Conservation (phyloP, 2,113 vertebrate species). For the Rhea americana region DNA sequence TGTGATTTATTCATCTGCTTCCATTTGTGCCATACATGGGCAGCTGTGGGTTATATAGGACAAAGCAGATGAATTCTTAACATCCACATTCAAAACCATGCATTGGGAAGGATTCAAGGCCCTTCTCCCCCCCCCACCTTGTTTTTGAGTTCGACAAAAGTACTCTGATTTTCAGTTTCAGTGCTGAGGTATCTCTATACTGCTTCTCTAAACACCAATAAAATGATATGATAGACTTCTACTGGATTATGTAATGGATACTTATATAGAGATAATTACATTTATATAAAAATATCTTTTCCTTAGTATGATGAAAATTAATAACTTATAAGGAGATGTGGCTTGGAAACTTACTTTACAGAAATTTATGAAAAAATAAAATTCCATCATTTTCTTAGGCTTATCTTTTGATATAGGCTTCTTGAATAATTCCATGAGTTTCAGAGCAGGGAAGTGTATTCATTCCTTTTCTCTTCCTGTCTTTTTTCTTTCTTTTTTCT, state of each 20-base stretch:
- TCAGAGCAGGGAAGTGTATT: not conserved
- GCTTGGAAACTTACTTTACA: slow-evolving; percentile 60
- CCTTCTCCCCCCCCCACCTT: not conserved
- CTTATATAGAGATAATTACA: not conserved
- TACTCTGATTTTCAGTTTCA: not conserved
- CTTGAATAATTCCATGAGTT: not conserved
- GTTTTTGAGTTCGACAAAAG: not conserved
- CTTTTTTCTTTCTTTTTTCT: accelerated
- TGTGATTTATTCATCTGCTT: slow-evolving; percentile 36
- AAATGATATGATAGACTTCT: not conserved
- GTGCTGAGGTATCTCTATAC: not conserved
- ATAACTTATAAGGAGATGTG: slow-evolving; percentile 32
- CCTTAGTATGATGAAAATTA: slow-evolving; percentile 1
- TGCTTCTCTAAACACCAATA: not conserved
- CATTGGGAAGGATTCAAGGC: slow-evolving; percentile 6
- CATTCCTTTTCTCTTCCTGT: not conserved
- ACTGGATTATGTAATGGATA: not conserved
- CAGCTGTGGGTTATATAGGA: slow-evolving; percentile 16
- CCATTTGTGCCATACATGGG: slow-evolving; percentile 34
- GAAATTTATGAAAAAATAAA: slow-evolving; percentile 53
- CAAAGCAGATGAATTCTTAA: slow-evolving; percentile 31
- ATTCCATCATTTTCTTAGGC: not conserved
- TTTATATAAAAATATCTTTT: not conserved
- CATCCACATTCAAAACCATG: not conserved
- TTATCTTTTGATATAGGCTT: not conserved